These are phyloP conservation scores for Pluvialis apricaria DNA, from an alignment of 2,113 vertebrate species.

Conservation along the genomic window DNA sequence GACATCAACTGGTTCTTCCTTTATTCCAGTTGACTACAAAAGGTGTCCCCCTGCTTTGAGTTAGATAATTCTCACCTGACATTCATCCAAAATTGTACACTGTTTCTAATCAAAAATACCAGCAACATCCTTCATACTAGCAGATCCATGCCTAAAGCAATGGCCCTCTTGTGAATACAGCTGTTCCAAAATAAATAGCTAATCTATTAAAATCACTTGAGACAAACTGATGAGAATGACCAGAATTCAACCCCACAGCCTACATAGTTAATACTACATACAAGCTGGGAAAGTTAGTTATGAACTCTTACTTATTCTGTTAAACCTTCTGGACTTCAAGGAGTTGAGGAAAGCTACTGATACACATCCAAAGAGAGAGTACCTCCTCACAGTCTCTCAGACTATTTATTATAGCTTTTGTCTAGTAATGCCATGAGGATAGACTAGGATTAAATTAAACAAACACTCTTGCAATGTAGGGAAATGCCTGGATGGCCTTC, in stretches of 20 bases:
- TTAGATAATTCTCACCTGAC: neutral
- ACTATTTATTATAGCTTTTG: neutral
- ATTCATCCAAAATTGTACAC: neutral
- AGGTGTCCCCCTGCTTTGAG: neutral
- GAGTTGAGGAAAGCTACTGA: neutral
- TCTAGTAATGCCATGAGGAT: neutral
- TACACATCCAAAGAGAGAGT: neutral
- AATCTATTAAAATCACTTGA: neutral
- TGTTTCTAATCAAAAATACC: conserved; percentile 1
- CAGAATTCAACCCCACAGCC: neutral
- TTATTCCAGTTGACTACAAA: neutral
- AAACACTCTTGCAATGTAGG: neutral
- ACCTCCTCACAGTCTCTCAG: neutral
- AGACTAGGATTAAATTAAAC: conserved; percentile 9
- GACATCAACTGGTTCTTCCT: neutral
- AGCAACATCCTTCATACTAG: neutral
- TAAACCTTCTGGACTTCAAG: neutral
- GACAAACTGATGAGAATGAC: neutral
- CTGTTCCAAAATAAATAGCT: neutral
- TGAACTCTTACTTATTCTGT: neutral
- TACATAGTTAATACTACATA: neutral
- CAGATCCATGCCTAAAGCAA: neutral
- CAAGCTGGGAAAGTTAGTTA: neutral
- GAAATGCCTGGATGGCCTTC: conserved; percentile 22
- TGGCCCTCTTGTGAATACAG: neutral